Base-by-base conservation (phyloP, 2,888 invertebrate species). In the Clitarchus hookeri region DNA sequence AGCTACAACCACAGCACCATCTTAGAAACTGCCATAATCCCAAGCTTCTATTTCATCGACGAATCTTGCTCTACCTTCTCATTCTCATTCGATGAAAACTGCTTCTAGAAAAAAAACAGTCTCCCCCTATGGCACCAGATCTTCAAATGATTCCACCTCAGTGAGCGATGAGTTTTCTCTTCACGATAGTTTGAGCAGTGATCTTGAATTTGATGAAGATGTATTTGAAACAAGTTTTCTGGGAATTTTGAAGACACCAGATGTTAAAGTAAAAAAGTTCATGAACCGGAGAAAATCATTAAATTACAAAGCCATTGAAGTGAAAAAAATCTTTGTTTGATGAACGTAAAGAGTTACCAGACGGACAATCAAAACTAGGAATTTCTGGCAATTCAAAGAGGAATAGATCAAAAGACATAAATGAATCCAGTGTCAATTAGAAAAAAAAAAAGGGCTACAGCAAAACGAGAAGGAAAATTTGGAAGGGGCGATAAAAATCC, bases 121-220 rank as follows among this genome's bases (percentile, higher is more conserved):
- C n/a, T 65, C 65, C 65, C n/a, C n/a, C 8, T 65, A 65, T 65
- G n/a, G n/a, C 16, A 65, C 65, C 65, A 65, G 65, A 65, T 65
- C 65, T 16, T 65, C 65, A 65, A 65, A 23, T 65, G 65, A 65
- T n/a, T 65, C 65, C 19, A 65, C 65, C 65, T 65, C n/a, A 65
- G 65, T 65, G n/a, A 65, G 23, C 16, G 65, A 65, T 23, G 65
- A 65, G 11, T 11, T 65, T 23, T 65, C 65, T 65, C 23, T 65
- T 65, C 65, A 65, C 65, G n/a, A 65, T 23, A 65, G 65, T 65
- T 65, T n/a, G 65, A 65, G 65, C 65, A 65, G 65, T 65, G 65
- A 65, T 65, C 65, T 65, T 65, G 65, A 65, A n/a, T 23, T n/a
- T 65, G 65, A 65, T 65, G 65, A 65, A 65, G 65, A 65, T 16